These are phyloP conservation scores for Pocillopora verrucosa DNA, from an alignment of 64 coral and sea anemone genomes.

Conservation along the genomic window DNA sequence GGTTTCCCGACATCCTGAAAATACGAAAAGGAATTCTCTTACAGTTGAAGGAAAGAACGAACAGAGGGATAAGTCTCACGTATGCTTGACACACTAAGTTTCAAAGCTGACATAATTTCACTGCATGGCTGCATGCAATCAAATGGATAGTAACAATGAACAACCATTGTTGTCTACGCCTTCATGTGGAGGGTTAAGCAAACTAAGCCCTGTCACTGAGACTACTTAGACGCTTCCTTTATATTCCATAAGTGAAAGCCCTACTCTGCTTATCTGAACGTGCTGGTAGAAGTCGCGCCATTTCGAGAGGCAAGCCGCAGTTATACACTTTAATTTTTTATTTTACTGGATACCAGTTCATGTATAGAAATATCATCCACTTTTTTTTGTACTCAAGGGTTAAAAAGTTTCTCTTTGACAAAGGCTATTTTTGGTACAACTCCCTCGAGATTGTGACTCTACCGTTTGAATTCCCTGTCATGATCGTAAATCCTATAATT, in stretches of 20 bases:
- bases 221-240: neutral
- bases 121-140: too few relatives aligned
- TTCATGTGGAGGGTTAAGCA: neutral
- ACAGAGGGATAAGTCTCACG: neutral
- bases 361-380: too few relatives aligned
- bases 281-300: neutral
- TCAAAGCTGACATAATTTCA: neutral
- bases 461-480: neutral
- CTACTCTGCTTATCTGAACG: neutral
- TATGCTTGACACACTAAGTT: neutral
- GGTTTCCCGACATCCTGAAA: neutral
- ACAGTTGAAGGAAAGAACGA: neutral
- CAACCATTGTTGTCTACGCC: neutral
- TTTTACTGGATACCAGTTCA: too few relatives aligned
- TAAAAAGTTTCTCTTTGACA: too few relatives aligned
- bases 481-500: neutral
- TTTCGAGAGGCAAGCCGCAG: neutral
- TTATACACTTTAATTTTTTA: too few relatives aligned
- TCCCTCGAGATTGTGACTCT: neutral
- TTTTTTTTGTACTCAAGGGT: too few relatives aligned
- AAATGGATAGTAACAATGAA: too few relatives aligned
- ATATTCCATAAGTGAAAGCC: neutral
- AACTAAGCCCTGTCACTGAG: neutral
- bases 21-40: neutral
- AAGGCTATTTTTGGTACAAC: too few relatives aligned